Evolutionary conservation across 2,113 vertebrate genomes (phyloP), one percentile per base, ranked within the genome.

Genomic region (Leiothrix lutea): DNA sequence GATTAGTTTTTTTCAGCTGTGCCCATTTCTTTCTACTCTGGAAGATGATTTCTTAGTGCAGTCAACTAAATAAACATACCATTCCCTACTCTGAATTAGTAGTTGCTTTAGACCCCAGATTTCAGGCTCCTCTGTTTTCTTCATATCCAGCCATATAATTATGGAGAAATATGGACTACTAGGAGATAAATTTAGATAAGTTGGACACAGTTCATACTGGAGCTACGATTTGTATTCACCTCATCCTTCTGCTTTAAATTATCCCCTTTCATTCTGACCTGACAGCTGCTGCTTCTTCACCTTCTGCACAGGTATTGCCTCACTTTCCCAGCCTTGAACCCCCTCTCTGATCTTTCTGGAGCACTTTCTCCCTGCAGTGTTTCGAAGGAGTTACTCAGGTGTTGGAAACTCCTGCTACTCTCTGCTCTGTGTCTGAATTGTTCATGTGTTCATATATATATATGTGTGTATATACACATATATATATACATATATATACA

Each of bases 351-450:
- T 79, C 17, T 22, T 91, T 44, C 56, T 72, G 45, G 8, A 17
- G 6, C 0, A 0, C 4, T 35, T 67, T 42, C 28, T 44, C 3
- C 25, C 36, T 60, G 31, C 3, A 33, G n/a, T 24, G 14, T n/a
- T 90, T 57, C 62, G 40, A 36, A 80, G 33, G 26, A 23, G 6
- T 38, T 74, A 19, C 42, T 75, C 33, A 11, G 48, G 18, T 67
- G 20, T 14, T 48, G 21, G 22, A 53, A 74, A 36, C 5, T 69
- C 23, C 61, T 48, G 18, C 22, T 84, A 20, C 22, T 44, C 12
- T 44, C 25, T 20, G 26, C 3, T 75, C 21, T 48, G 21, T 57
- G 11, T 10, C 38, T 48, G 24, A 61, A 28, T 25, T 57, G 8
- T n/a, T n/a, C n/a, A n/a, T n/a, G n/a, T n/a, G n/a, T n/a, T n/a